Percentiles rank a stretch among this genome's conserved stretches.
phyloP scores from a whole-genome alignment of 2,797 vertebrate species.

The Sphaeramia orbicularis region DNA sequence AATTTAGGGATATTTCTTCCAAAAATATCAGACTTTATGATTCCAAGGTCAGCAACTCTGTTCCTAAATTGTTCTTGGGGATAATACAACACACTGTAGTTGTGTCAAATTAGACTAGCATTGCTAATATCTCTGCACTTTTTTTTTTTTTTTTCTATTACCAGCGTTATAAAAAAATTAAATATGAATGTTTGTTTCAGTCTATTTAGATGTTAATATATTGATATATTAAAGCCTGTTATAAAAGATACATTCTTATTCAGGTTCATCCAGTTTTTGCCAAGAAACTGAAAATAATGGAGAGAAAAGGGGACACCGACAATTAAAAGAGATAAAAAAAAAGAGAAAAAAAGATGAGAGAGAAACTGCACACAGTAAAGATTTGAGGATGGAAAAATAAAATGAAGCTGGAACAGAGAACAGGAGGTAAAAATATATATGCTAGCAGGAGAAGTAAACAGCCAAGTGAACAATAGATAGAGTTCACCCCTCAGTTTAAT shows the following conservation, averaged over 20 bases:
- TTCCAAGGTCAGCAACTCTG: slow-evolving; percentile 37
- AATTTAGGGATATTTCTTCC: slow-evolving; percentile 19
- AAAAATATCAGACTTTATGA: slow-evolving; percentile 39
- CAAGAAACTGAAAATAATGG: not conserved
- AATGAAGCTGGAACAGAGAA: slow-evolving; percentile 16
- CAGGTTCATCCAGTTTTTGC: slow-evolving; percentile 19
- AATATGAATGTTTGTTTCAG: slow-evolving; percentile 49
- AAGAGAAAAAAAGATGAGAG: not conserved
- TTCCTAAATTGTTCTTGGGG: slow-evolving; percentile 16
- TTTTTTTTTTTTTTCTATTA: slow-evolving; percentile 41
- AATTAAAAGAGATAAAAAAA: not conserved
- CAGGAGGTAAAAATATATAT: slow-evolving; percentile 13
- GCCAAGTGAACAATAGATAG: no score
- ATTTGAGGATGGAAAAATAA: slow-evolving; percentile 32
- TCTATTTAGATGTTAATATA: slow-evolving; percentile 70
- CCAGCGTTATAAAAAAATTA: slow-evolving; percentile 19
- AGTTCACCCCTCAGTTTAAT: slow-evolving; percentile 14
- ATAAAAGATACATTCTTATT: slow-evolving; percentile 31
- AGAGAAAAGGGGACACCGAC: not conserved
- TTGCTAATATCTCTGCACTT: slow-evolving; percentile 38
- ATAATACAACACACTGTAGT: slow-evolving; percentile 9
- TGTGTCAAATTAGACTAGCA: slow-evolving; percentile 17
- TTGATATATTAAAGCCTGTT: slow-evolving; percentile 55
- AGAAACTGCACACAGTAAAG: not conserved
- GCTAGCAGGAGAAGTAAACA: no score